Base-by-base conservation (phyloP, 1,140 invertebrate species). In the Atta cephalotes region DNA sequence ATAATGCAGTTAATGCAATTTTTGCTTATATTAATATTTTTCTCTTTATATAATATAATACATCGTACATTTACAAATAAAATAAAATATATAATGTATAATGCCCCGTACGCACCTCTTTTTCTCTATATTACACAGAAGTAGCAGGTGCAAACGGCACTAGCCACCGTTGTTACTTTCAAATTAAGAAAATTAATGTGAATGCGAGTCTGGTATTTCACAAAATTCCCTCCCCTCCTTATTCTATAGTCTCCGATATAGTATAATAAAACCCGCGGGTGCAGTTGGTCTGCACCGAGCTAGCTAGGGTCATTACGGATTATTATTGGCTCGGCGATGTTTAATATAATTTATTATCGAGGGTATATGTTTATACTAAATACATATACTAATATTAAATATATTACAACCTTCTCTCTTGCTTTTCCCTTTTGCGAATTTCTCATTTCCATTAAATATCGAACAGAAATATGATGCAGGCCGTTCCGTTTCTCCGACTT, bases 171-270 rank as follows among this genome's bases (percentile, higher is more conserved):
- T 90, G 89, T 90, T 90, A 90, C 65, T 90, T 90, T 90, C 89
- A 82, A 90, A 90, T 90, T 88, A 90, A 90, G 87, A 87, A 88
- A 88, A 90, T 90, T 90, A 90, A 90, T 90, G 84, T 58, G 88
- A 71, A 86, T 87, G 80, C 51, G 85, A 74, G 86, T 87, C 71
- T 86, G 74, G 82, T 78, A 63, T 49, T 79, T 86, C 70, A 82
- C 88, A 71, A 90, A 89, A 90, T 89, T 76, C 65, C n/a, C 56
- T 70, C 25, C 16, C n/a, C 7, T n/a, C 56, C n/a, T 21, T 56
- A 39, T 63, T 77, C 85, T 72, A 65, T 87, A 81, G 77, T 89
- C 76, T 56, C 77, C 58, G 74, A 89, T 84, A 84, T 62, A 45
- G 39, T 45, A 84, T 84, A 84, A 84, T 76, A 84, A 84, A 84